Evolutionary conservation across 2,888 invertebrate species (phyloP).

Genomic region (Calameuta filiformis): DNA sequence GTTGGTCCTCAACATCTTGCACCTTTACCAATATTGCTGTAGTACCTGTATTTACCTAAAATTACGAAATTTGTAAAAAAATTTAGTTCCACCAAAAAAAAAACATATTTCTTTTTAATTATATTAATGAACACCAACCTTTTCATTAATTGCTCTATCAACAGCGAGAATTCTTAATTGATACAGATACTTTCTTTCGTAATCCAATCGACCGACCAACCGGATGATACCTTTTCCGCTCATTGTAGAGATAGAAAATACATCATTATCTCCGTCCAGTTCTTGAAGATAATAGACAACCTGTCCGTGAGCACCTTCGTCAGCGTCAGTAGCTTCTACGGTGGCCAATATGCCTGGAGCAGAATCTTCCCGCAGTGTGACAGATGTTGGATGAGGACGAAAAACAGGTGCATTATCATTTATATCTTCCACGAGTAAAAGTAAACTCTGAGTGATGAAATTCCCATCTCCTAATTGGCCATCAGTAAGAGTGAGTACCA

Average conservation of each 20-base stretch:
- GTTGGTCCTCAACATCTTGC: conserved; percentile 91
- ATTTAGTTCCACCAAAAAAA: neutral
- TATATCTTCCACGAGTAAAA: conserved; percentile 89
- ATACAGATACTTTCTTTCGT: conserved; percentile 87
- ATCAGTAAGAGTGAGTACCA: conserved; percentile 90
- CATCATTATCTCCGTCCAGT: conserved; percentile 79
- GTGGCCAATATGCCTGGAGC: conserved; percentile 80
- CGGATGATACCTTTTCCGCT: conserved; percentile 88
- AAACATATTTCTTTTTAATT: conserved; percentile 44
- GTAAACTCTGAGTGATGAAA: conserved; percentile 89
- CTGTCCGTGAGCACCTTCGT: conserved; percentile 93
- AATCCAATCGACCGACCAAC: conserved; percentile 82
- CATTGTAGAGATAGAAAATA: conserved; percentile 84
- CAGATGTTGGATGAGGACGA: conserved; percentile 84
- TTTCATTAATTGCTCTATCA: conserved; percentile 77
- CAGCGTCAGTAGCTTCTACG: conserved; percentile 88
- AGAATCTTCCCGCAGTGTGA: conserved; percentile 84
- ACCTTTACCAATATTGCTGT: conserved; percentile 88
- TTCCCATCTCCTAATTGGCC: conserved; percentile 88
- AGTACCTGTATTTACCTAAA: conserved; percentile 85
- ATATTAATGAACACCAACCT: conserved; percentile 69
- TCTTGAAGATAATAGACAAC: conserved; percentile 89
- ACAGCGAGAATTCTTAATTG: conserved; percentile 85
- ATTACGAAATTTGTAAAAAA: conserved; percentile 9
- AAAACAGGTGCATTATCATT: conserved; percentile 93